Base-by-base conservation (phyloP, 2,797 vertebrate genomes). In the Myotis planiceps region DNA sequence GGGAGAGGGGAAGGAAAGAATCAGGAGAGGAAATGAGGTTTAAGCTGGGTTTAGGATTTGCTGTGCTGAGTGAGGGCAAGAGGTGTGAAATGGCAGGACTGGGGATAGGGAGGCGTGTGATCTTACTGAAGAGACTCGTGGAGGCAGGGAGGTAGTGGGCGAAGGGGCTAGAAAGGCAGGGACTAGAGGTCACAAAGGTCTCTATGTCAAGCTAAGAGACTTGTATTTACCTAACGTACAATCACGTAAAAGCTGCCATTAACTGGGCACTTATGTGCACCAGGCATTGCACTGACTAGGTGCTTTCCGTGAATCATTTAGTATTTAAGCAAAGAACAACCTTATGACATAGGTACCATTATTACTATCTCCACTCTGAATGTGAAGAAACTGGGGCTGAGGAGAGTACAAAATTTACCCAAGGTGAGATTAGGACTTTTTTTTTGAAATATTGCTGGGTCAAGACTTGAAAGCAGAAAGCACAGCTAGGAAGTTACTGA, bases 1-100 rank as follows among this genome's bases (percentile, higher is more conserved):
- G 81, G 32, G 13, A 83, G 93, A 89, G n/a, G 65, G 63, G 47
- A 94, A 96, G 92, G 51, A 68, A 88, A 90, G 69, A 68, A 92
- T 81, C 51, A 83, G 69, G 51, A 90, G 37, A 87, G 84, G 91
- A 96, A 96, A 86, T 69, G 49, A 80, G 14, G 29, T 58, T 91
- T 85, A 91, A 72, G n/a, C 68, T 23, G 63, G 58, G 72, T 80
- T 74, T 74, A 84, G 37, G 75, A 55, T 76, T 72, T 88, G 39
- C 37, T 58, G 19, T 10, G 18, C 4, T 79, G 63, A 51, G 34
- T 42, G 47, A 91, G 63, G 66, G 27, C 63, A 63, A 89, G 68
- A 81, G 83, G 76, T 81, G 32, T 89, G 83, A 84, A 63, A 76
- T 0, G 53, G 81, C 45, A 49, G 65, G 75, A 72, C n/a, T 12